Conservation (phyloP, 2,888 invertebrate genomes). For the Agelastica alni region DNA sequence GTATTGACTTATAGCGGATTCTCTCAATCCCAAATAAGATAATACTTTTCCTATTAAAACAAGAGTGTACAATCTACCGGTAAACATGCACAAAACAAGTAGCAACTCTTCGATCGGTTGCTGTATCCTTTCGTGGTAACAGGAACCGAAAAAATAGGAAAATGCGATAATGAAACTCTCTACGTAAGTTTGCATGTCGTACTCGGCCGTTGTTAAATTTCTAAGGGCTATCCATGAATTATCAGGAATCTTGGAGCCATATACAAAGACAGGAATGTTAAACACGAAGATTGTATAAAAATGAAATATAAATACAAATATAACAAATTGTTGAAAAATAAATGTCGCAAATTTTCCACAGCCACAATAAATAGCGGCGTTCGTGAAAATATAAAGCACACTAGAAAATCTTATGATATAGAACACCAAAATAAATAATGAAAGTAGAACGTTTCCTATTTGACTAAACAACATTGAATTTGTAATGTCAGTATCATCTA, state of each 20-base stretch:
- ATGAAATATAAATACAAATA: neutral
- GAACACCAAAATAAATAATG: neutral
- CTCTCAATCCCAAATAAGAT: constrained; percentile 41
- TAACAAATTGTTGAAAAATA: neutral
- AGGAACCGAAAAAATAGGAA: constrained; percentile 17
- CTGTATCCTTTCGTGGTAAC: neutral
- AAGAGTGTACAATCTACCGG: constrained; percentile 43
- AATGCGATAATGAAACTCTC: constrained; percentile 10
- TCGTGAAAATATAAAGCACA: neutral
- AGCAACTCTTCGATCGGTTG: constrained; percentile 34
- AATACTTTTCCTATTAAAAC: constrained; percentile 42
- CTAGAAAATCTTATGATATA: neutral
- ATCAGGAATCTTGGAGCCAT: neutral
- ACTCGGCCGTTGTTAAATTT: neutral
- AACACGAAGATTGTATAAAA: neutral
- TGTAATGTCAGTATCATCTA: too few species aligned
- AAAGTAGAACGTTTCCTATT: too few species aligned
- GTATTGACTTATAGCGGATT: constrained; percentile 53
- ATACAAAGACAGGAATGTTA: neutral
- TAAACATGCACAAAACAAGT: constrained; percentile 36
- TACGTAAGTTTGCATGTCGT: constrained; percentile 4
- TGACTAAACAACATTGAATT: too few species aligned
- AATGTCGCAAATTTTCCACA: neutral
- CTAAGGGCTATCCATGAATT: constrained; percentile 8
- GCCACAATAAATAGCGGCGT: too few species aligned